These are phyloP conservation scores for Tenualosa thibaudeaui DNA, from an alignment of 2,797 vertebrate species.

Conservation along the genomic window DNA sequence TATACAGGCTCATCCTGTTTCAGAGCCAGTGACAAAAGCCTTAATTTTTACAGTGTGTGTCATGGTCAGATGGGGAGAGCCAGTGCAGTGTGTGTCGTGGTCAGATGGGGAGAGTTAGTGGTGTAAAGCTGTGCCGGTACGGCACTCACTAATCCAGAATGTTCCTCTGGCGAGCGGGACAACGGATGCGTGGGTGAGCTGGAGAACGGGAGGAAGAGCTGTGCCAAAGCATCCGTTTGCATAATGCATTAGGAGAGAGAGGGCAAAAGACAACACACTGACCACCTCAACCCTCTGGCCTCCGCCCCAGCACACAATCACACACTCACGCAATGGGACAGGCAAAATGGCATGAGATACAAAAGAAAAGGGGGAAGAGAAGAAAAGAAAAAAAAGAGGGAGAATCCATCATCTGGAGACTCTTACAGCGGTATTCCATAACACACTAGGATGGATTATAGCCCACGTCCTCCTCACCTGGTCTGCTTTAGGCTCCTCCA, in stretches of 20 bases:
- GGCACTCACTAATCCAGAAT: conserved; percentile 44
- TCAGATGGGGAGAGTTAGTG: conserved; percentile 28
- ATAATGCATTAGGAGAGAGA: conserved; percentile 52
- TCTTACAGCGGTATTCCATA: background rate
- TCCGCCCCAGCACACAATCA: background rate
- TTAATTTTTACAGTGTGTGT: conserved; percentile 50
- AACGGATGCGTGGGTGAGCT: too few species aligned
- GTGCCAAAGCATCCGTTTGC: conserved; percentile 50
- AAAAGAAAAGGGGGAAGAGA: conserved; percentile 23
- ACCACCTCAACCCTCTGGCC: conserved; percentile 42
- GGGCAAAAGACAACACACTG: conserved; percentile 51
- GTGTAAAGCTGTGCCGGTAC: conserved; percentile 48
- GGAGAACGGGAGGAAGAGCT: background rate
- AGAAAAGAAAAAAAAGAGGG: background rate
- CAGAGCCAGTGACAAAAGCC: conserved; percentile 44
- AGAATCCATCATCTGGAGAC: conserved; percentile 8
- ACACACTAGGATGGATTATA: background rate
- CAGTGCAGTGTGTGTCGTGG: conserved; percentile 20
- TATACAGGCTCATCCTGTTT: conserved; percentile 51
- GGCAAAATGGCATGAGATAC: background rate
- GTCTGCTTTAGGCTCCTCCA: background rate
- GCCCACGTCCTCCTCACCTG: background rate
- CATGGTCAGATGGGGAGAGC: conserved; percentile 3
- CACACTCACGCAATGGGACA: background rate
- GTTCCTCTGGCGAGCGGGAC: background rate